Base-by-base conservation (phyloP, 1,140 invertebrate genomes). In the Drosophila sp. region DNA sequence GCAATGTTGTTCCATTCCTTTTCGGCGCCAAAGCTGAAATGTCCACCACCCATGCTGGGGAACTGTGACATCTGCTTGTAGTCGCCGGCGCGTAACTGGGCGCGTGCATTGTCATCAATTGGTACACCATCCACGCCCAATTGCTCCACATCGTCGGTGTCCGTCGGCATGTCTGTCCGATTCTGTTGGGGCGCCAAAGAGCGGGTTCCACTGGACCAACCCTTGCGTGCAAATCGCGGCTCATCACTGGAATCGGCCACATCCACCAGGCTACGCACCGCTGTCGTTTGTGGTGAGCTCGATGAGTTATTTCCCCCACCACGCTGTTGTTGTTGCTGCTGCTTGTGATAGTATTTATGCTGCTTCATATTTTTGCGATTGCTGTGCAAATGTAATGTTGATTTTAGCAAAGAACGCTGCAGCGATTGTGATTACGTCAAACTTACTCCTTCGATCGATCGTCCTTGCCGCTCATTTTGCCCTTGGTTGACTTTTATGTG, bases 381-480 rank as follows among this genome's bases (percentile, higher is more conserved):
- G 4, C 90, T 91, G 34, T 2, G 11, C 16, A 11, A 7, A 18
- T 7, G 2, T 1, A n/a, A 48, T 0, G 5, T 29, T 8, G 1
- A 18, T 7, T 43, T 54, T 21, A 54, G 0, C 1, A 21, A 11
- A 3, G 7, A n/a, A 36, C n/a, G 41, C 16, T 21, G 36, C 46
- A 7, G 4, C 32, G 11, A 6, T 11, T n/a, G 46, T 7, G 54
- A 51, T 70, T 65, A 78, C 62, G 70, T 80, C 21, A 27, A 53
- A 84, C 90, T 78, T 76, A 91, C 90, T 84, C 89, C 71, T 90
- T 91, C 48, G 76, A 87, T 89, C 90, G 89, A 91, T 91, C 80
- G 75, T 91, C 90, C 81, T 91, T 91, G 76, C 79, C 72, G 25
- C 71, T 71, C 90, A 91, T 91, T 63, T 32, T 83, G 57, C 11